Conservation (phyloP, 2,113 vertebrate genomes). For the Halcyon malimbica region DNA sequence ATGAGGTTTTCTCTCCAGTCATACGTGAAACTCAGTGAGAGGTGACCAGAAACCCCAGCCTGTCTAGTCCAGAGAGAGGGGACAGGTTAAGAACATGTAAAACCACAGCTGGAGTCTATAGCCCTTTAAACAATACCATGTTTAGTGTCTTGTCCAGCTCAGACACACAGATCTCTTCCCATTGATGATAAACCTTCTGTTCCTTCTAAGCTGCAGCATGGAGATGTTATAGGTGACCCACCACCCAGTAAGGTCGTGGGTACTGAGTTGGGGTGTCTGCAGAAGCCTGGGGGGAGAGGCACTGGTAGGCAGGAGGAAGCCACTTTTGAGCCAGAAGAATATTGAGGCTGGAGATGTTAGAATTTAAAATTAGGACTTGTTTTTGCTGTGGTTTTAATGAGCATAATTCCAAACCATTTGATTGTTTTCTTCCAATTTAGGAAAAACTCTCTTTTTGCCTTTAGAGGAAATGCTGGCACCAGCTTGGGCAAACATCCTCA, state of each 20-base stretch:
- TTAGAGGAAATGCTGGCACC: not conserved
- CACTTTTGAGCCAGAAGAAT: not conserved
- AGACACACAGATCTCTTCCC: not conserved
- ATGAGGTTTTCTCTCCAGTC: not conserved
- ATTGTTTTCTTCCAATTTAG: not conserved
- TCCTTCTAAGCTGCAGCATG: not conserved
- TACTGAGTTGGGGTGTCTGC: not conserved
- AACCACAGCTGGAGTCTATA: not conserved
- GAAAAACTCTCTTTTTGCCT: not conserved
- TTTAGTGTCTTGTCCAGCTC: not conserved
- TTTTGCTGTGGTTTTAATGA: not conserved
- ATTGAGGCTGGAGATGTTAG: not conserved
- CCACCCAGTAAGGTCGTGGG: not conserved
- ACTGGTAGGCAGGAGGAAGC: not conserved
- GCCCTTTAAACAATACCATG: not conserved
- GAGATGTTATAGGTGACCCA: not conserved
- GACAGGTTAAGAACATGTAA: not conserved
- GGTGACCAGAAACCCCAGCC: not conserved
- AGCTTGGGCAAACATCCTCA: not conserved
- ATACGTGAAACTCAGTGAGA: not conserved
- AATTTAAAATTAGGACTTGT: not conserved
- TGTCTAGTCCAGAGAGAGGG: not conserved
- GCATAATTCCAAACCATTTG: not conserved
- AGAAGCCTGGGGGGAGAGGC: not conserved
- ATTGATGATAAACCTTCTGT: not conserved